Base-by-base conservation (phyloP, 1,140 invertebrate species). In the Zaprionus lachaisei region DNA sequence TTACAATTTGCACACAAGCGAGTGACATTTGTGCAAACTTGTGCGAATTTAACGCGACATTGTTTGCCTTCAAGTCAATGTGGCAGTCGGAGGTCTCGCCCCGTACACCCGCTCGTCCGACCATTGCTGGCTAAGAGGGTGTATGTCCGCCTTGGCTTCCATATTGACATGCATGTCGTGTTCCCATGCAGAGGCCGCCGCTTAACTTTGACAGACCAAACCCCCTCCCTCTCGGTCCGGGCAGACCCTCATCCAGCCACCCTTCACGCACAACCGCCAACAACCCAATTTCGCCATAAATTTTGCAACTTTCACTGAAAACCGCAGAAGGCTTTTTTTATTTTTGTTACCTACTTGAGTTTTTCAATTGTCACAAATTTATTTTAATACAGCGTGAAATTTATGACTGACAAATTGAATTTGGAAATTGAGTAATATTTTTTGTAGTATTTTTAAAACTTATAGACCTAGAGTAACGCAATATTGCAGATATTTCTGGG, bases 351-450 rank as follows among this genome's bases (percentile, higher is more conserved):
- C 67, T 63, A 77, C 73, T 79, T 77, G 67, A 72, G 56, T 72
- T 82, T 72, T 74, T 91, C 79, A 86, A 90, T 90, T 91, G 86
- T 80, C 77, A 61, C 72, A 74, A 91, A 91, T 90, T 91, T 91
- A 81, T 91, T 86, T 83, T 83, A 91, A 90, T 81, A 86, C 65
- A 79, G 71, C 86, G 83, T 90, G 86, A 90, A 90, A 90, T 90
- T 90, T 90, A 91, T 91, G 86, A 86, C 64, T 90, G 86, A 86
- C 82, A 90, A 90, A 90, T 90, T 90, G 86, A 90, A 90, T 90
- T 91, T 79, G 68, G 67, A 75, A 81, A 79, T 81, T 79, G 66
- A 79, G 64, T 51, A 79, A 81, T 79, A 79, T 79, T 81, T 79
- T 60, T 37, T 2, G 24, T 38, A 24, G 2, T n/a, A 44, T 15